Evolutionary conservation across 2,797 vertebrate species (phyloP), one percentile per base, ranked within the genome.

Genomic region (Loris lydekkerianus): DNA sequence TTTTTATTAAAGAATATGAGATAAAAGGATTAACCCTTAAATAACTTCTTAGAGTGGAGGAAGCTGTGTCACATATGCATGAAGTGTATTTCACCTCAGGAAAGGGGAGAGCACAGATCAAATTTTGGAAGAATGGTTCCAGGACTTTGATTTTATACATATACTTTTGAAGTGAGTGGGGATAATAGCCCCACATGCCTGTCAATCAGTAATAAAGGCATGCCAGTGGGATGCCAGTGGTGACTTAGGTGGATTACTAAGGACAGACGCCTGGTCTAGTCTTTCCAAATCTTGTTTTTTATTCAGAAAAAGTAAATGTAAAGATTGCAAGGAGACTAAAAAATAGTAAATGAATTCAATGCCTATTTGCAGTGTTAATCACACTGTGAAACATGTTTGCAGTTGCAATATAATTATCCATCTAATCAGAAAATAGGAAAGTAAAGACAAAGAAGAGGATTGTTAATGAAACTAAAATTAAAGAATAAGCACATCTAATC

Each of bases 351-450:
- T 77, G 20, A 40, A 76, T 90, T 61, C 46, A 43, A 93, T 23
- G 43, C 56, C 17, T 46, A 23, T 75, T 53, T 76, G 60, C 37
- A n/a, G 13, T n/a, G 14, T 77, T 80, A 76, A 81, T 13, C 77
- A 92, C 29, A 83, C 10, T 6, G 21, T 49, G 80, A n/a, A 91
- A 23, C 5, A 1, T 60, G 21, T 80, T 80, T 80, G 31, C 61
- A n/a, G 34, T 56, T 84, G 27, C 43, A 63, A 13, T 43, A 6
- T 73, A 82, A 86, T 94, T 76, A 88, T 14, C 60, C 37, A 56
- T 65, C 91, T 82, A 60, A 75, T 81, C 65, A 91, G 80, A 91
- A 96, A 86, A 86, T 25, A 46, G 27, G 20, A 77, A 93, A 92
- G 31, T 18, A 49, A 88, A 91, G 37, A 60, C 2, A 25, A n/a